Evolutionary conservation across 37 sponge, comb jelly and placozoan genomes (phyloP).

Genomic region (Aphrocallistes beatrix): DNA sequence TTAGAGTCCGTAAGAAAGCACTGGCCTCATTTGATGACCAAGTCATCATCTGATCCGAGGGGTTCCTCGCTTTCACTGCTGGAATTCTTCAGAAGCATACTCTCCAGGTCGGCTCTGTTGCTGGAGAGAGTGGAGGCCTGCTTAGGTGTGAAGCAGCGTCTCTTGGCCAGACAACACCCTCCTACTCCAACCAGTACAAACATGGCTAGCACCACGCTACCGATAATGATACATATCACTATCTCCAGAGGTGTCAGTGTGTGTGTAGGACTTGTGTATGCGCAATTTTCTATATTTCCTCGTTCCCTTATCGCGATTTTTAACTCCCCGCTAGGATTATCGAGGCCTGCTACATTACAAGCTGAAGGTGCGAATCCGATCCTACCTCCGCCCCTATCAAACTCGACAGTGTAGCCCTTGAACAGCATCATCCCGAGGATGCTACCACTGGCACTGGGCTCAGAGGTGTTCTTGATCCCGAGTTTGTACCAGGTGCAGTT

Average conservation of each 20-base stretch:
- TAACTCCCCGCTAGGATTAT: not conserved
- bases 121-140: not conserved
- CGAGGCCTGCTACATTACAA: not conserved
- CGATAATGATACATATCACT: not conserved
- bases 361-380: not conserved
- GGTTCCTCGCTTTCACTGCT: not conserved
- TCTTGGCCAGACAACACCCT: not conserved
- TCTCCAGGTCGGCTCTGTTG: not conserved
- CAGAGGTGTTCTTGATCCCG: not conserved
- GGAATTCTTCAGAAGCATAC: not conserved
- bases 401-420: slow-evolving; percentile 12
- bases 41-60: not conserved
- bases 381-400: not conserved
- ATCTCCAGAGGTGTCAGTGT: not conserved
- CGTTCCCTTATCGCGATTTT: not conserved
- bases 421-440: slow-evolving; percentile 7
- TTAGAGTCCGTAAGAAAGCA: too few relatives aligned
- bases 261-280: not conserved
- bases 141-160: not conserved
- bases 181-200: not conserved
- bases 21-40: too few relatives aligned
- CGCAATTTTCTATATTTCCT: not conserved
- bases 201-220: not conserved
- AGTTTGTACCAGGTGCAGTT: slow-evolving; percentile 17
- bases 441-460: not conserved